phyloP scores from a whole-genome alignment of 2,888 invertebrate species.

The Sisyra terminalis region DNA sequence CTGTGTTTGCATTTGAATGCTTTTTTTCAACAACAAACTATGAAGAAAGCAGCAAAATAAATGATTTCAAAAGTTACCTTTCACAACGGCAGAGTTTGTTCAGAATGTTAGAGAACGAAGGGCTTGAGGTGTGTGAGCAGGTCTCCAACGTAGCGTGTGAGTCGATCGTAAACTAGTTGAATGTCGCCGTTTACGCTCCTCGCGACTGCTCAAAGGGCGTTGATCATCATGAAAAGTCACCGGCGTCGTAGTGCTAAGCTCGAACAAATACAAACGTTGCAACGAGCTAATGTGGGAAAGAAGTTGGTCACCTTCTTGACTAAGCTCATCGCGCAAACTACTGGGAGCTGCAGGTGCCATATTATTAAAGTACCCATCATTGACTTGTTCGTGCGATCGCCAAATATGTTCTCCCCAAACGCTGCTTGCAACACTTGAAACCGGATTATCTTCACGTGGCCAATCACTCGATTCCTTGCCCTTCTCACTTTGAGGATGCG shows the following conservation, averaged over 20 bases:
- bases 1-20: too few species aligned
- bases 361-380: constrained; percentile 8
- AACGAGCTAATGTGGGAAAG: constrained; percentile 39
- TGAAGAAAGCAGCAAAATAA: too few species aligned
- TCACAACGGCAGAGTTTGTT: background rate
- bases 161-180: constrained; percentile 22
- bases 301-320: constrained; percentile 43
- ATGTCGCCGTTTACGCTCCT: constrained; percentile 42
- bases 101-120: constrained; percentile 7
- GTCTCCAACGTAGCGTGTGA: constrained; percentile 19
- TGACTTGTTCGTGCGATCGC: constrained; percentile 21
- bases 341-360: constrained; percentile 14
- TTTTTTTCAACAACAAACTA: too few species aligned
- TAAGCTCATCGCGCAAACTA: constrained; percentile 30
- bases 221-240: constrained; percentile 9
- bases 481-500: constrained; percentile 11
- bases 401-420: constrained; percentile 20
- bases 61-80: too few species aligned
- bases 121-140: constrained; percentile 21
- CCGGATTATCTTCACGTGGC: constrained; percentile 9
- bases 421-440: background rate
- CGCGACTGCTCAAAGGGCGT: constrained; percentile 15
- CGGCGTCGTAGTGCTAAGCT: constrained; percentile 15
- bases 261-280: constrained; percentile 31
- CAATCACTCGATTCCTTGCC: constrained; percentile 12